Base-by-base conservation (phyloP, 2,888 invertebrate genomes). In the Caenorhabditis japonica region DNA sequence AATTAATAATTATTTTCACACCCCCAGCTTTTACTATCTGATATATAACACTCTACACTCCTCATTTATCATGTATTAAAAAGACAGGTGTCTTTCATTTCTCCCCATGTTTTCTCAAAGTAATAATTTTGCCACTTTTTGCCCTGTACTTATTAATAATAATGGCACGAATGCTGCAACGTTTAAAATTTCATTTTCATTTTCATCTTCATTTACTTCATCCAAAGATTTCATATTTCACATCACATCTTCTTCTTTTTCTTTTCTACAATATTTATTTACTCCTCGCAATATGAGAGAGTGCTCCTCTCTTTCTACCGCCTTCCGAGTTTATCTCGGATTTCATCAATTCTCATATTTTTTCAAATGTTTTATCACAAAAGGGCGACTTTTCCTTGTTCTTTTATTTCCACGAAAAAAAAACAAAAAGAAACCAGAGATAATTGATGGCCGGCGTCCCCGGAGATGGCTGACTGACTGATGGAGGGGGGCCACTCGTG, bases 301-400 rank as follows among this genome's bases (percentile, higher is more conserved):
- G n/a, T n/a, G n/a, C n/a, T 52, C 46, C 52, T 46, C 41, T 41
- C 41, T 46, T 34, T 27, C 44, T 47, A n/a, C 46, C 34, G 44
- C 53, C 53, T 44, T 53, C 62, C 53, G 64, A 55, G 60, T 59
- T 69, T 69, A 69, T 69, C 69, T 69, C 69, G 60, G 69, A 69
- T 69, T 69, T 69, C 69, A 69, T 60, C 59, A 69, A 52, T 69
- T n/a, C n/a, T n/a, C n/a, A n/a, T n/a, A n/a, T n/a, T 59, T 68
- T 60, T 60, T 69, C 60, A 10, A 10, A 10, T 10, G 30, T 5
- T 10, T 30, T 30, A 30, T 10, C 10, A 7, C 30, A 7, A 30
- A 7, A 30, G 5, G 10, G 5, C 30, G 7, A 30, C 30, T 21
- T 10, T 17, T 38, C 19, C 38, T 3, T 21, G 17, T 23, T 34